These are phyloP conservation scores for Sinelater perroti DNA, from an alignment of 2,888 invertebrate genomes.

Conservation along the genomic window DNA sequence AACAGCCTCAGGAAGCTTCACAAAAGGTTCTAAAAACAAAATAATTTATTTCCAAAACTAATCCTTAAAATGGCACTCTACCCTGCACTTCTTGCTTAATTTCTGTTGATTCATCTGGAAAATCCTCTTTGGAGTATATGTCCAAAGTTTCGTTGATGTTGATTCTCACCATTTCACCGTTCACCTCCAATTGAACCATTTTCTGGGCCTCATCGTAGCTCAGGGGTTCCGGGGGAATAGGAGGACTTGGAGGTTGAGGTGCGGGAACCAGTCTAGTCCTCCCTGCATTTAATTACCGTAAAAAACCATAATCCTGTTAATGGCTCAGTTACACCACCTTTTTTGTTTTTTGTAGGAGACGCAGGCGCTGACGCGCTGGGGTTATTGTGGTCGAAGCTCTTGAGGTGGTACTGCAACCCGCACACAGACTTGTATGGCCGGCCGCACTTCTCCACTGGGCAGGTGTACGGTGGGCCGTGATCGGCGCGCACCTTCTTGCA, in stretches of 20 bases:
- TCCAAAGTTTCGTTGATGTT: slow-evolving; percentile 71
- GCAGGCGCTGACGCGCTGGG: slow-evolving; percentile 72
- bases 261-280: slow-evolving; percentile 14
- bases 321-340: slow-evolving; percentile 55
- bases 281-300: slow-evolving; percentile 16
- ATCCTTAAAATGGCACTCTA: not conserved
- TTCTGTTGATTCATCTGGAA: slow-evolving; percentile 60
- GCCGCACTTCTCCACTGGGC: slow-evolving; percentile 85
- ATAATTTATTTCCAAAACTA: not conserved
- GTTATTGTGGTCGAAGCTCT: slow-evolving; percentile 85
- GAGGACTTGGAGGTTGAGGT: slow-evolving; percentile 52
- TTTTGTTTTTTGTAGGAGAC: slow-evolving; percentile 68
- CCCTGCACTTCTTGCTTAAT: slow-evolving; percentile 52
- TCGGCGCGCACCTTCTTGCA: slow-evolving; percentile 83
- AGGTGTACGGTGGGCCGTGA: slow-evolving; percentile 85
- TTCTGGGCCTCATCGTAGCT: slow-evolving; percentile 87
- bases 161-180: slow-evolving; percentile 67
- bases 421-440: slow-evolving; percentile 87
- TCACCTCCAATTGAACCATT: slow-evolving; percentile 87
- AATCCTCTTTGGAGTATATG: slow-evolving; percentile 75
- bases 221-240: slow-evolving; percentile 73
- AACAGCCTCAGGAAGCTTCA: slow-evolving; percentile 74
- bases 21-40: slow-evolving; percentile 52
- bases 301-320: not conserved
- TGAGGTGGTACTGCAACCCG: slow-evolving; percentile 86